Evolutionary conservation across 2,888 invertebrate genomes (phyloP).

Genomic region (Ctenicera cuprea): DNA sequence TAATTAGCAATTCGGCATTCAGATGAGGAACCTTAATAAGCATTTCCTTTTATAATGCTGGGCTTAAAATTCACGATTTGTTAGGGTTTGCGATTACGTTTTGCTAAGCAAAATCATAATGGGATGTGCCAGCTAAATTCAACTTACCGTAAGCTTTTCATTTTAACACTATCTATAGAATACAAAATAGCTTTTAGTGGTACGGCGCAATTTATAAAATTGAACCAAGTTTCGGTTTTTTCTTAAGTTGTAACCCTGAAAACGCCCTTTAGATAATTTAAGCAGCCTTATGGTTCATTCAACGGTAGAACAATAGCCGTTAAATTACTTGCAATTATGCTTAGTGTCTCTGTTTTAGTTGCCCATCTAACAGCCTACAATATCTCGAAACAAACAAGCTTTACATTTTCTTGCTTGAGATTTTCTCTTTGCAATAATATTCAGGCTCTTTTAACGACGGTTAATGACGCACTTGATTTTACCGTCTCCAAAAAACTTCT

Average conservation of each 20-base stretch:
- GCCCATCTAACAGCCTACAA: background rate
- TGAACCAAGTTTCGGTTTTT: too few relatives aligned
- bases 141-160: too few relatives aligned
- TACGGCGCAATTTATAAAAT: too few relatives aligned
- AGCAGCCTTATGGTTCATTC: background rate
- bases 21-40: slow-evolving; percentile 27
- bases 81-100: background rate
- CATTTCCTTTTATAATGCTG: slow-evolving; percentile 25
- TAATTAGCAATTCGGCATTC: slow-evolving; percentile 32
- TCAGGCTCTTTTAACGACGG: too few relatives aligned
- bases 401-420: background rate
- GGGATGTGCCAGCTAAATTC: background rate
- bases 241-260: background rate
- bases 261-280: background rate
- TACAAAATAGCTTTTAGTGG: too few relatives aligned
- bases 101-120: background rate
- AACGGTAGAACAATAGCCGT: background rate
- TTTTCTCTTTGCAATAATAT: too few relatives aligned
- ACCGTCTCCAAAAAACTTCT: too few relatives aligned
- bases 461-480: too few relatives aligned
- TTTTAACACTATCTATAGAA: too few relatives aligned
- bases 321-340: slow-evolving; percentile 17
- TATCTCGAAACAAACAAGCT: background rate
- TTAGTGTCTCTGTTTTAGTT: background rate
- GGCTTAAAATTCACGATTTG: slow-evolving; percentile 6